Conservation (phyloP, 2,888 invertebrate species). For the Theretra japonica region DNA sequence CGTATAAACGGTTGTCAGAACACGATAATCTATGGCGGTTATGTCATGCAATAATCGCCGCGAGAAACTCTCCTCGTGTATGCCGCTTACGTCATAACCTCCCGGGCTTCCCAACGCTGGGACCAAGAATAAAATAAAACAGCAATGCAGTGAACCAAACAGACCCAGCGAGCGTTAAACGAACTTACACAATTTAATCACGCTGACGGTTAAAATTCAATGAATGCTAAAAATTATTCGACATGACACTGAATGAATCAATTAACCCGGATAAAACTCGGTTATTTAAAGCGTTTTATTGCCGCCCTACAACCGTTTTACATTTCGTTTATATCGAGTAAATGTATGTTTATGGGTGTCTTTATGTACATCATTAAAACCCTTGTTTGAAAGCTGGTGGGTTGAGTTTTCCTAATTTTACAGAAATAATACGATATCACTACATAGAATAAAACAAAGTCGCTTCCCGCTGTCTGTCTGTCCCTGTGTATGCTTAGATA, state of each 20-base stretch:
- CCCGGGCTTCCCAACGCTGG: background rate
- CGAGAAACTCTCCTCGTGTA: too few species aligned
- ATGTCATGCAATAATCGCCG: too few species aligned
- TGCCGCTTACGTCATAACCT: too few species aligned
- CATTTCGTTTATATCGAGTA: background rate
- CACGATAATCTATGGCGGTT: too few species aligned
- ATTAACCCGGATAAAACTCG: conserved; percentile 46
- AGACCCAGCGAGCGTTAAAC: background rate
- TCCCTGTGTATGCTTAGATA: too few species aligned
- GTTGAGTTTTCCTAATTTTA: too few species aligned
- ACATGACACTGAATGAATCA: conserved; percentile 40
- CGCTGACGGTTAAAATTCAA: conserved; percentile 10
- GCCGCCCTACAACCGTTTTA: conserved; percentile 39
- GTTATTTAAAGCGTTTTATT: conserved; percentile 51
- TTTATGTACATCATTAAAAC: background rate
- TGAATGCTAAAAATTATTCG: conserved; percentile 21
- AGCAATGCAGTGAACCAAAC: background rate
- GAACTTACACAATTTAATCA: conserved; percentile 4
- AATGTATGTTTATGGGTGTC: background rate
- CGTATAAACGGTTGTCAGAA: too few species aligned
- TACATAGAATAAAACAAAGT: too few species aligned
- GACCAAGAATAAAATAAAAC: background rate
- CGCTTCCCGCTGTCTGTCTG: too few species aligned
- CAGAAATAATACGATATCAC: too few species aligned
- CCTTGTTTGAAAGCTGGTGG: background rate